Conservation (phyloP, 1,140 invertebrate species). For the Paralvinella palmiformis region DNA sequence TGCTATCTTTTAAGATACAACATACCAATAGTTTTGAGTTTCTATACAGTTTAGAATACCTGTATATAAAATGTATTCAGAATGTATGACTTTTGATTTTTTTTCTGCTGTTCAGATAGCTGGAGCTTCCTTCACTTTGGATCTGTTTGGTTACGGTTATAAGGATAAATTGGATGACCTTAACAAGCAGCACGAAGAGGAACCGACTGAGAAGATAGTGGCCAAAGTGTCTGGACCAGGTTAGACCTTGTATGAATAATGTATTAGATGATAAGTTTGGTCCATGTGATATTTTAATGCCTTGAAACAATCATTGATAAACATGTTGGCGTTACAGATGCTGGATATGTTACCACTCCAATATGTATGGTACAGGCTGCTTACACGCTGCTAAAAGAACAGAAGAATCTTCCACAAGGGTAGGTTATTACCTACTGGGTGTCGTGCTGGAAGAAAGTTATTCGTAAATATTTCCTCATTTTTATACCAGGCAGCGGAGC, state of each 20-base stretch:
- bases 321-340: constrained; percentile 56
- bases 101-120: constrained; percentile 54
- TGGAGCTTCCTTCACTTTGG: constrained; percentile 60
- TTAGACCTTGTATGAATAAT: constrained; percentile 18
- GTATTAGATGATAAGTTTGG: too few relatives aligned
- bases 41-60: too few relatives aligned
- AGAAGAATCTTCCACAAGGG: constrained; percentile 66
- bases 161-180: constrained; percentile 58
- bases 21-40: too few relatives aligned
- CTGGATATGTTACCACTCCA: constrained; percentile 77
- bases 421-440: constrained; percentile 46
- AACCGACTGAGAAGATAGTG: constrained; percentile 63
- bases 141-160: constrained; percentile 73
- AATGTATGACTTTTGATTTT: too few relatives aligned
- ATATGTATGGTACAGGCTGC: constrained; percentile 66
- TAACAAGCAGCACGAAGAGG: constrained; percentile 57
- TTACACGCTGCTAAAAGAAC: constrained; percentile 69
- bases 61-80: too few relatives aligned
- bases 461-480: not conserved
- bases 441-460: not conserved
- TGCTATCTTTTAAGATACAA: too few relatives aligned
- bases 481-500: not conserved
- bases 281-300: too few relatives aligned
- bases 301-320: constrained; percentile 11
- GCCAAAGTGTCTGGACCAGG: constrained; percentile 57